Evolutionary conservation across 2,113 vertebrate species (phyloP).

Genomic region (Phyllopteryx taeniolatus): DNA sequence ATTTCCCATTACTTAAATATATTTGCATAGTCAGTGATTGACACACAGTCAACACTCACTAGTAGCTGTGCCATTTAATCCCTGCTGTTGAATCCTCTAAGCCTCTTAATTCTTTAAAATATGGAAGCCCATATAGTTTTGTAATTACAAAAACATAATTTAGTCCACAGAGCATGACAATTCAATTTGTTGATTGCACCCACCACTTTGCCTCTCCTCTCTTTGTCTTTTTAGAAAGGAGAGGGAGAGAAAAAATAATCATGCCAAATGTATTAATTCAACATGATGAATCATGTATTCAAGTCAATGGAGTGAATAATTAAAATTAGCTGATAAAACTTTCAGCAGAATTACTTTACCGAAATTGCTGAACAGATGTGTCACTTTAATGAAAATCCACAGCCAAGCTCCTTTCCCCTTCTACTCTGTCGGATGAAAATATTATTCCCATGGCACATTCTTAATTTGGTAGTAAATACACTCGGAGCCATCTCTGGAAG

Average conservation of each 20-base stretch:
- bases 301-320: conserved; percentile 99
- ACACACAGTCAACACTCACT: conserved; percentile 15
- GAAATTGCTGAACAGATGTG: conserved; percentile 99
- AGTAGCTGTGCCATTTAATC: conserved; percentile 76
- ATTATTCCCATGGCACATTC: conserved; percentile 98
- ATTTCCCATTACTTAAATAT: background rate
- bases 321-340: conserved; percentile 99
- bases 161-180: conserved; percentile 98
- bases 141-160: conserved; percentile 98
- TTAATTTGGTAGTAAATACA: conserved; percentile 99
- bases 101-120: conserved; percentile 89
- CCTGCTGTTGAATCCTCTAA: conserved; percentile 81
- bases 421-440: conserved; percentile 95
- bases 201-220: conserved; percentile 44
- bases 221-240: conserved; percentile 54
- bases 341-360: conserved; percentile 99
- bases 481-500: conserved; percentile 91
- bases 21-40: conserved; percentile 23
- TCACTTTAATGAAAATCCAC: conserved; percentile 99
- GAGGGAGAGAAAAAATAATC: conserved; percentile 77
- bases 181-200: conserved; percentile 97
- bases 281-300: conserved; percentile 99
- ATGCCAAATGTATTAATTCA: conserved; percentile 99
- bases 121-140: conserved; percentile 80
- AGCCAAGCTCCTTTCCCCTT: conserved; percentile 89